A percentile compares a stretch with the other conserved stretches of the same genome.
Evolutionary conservation across 2,888 invertebrate species (phyloP).

Genomic region (Tenthredo livida): DNA sequence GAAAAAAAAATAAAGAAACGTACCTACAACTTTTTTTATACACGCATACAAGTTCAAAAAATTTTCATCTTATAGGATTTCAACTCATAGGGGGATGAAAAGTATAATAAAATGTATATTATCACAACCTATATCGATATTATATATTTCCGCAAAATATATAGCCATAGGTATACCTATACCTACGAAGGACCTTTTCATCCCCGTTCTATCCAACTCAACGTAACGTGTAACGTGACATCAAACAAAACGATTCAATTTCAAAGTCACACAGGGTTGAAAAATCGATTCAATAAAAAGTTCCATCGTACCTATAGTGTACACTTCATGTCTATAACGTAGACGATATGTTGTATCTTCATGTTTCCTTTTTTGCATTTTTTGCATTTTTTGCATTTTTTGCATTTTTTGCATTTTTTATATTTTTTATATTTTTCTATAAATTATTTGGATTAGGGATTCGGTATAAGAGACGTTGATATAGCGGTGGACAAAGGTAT

Average conservation of each 20-base stretch:
- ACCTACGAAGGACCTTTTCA: neutral
- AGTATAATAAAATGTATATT: neutral
- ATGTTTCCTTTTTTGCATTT: too few species aligned
- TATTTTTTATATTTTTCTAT: too few species aligned
- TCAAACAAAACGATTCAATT: conserved; percentile 6
- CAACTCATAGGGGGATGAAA: neutral
- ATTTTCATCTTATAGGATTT: too few species aligned
- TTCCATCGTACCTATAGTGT: neutral
- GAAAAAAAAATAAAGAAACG: too few species aligned
- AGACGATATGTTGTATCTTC: neutral
- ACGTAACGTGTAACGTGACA: neutral
- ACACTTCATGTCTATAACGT: neutral
- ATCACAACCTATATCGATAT: neutral
- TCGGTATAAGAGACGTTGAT: neutral
- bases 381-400: too few species aligned
- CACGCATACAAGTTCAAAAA: too few species aligned
- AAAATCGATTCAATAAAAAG: conserved; percentile 19
- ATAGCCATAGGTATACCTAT: neutral
- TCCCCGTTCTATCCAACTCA: neutral
- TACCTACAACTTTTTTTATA: too few species aligned
- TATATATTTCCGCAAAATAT: neutral
- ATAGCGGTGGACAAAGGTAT: neutral
- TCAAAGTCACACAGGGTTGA: neutral
- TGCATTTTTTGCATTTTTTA: too few species aligned
- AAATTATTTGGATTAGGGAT: too few species aligned